Evolutionary conservation across 2,797 vertebrate genomes (phyloP).

Genomic region (Gymnocypris eckloni): DNA sequence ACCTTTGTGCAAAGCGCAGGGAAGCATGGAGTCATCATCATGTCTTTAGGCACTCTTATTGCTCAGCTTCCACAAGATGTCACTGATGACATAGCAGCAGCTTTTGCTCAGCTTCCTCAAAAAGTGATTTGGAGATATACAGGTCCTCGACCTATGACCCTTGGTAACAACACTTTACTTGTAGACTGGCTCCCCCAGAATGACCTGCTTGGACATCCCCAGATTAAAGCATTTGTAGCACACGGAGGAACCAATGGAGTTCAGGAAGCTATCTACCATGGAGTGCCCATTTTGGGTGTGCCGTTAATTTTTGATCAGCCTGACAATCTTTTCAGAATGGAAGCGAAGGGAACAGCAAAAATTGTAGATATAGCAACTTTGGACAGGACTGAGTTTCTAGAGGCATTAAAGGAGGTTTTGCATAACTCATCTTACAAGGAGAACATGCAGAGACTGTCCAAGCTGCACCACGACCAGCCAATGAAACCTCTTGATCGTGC

Average conservation of each 20-base stretch:
- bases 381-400: constrained; percentile 42
- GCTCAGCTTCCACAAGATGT: constrained; percentile 45
- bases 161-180: constrained; percentile 59
- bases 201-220: constrained; percentile 59
- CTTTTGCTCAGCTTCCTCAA: constrained; percentile 56
- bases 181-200: constrained; percentile 61
- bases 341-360: constrained; percentile 48
- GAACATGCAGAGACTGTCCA: constrained; percentile 60
- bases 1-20: constrained; percentile 56
- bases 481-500: constrained; percentile 55
- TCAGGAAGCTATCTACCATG: constrained; percentile 63
- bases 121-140: constrained; percentile 58
- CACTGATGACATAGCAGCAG: constrained; percentile 50
- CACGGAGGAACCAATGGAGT: constrained; percentile 61
- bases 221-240: constrained; percentile 55
- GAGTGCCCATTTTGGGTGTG: constrained; percentile 57
- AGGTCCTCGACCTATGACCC: constrained; percentile 43
- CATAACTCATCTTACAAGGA: constrained; percentile 55
- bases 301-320: constrained; percentile 59
- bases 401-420: constrained; percentile 53
- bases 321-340: constrained; percentile 59
- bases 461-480: constrained; percentile 56
- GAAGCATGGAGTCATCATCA: constrained; percentile 64
- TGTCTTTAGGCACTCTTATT: constrained; percentile 58
- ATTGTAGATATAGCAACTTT: constrained; percentile 49